phyloP scores from a whole-genome alignment of 2,113 vertebrate species.

The Pao palembangensis region DNA sequence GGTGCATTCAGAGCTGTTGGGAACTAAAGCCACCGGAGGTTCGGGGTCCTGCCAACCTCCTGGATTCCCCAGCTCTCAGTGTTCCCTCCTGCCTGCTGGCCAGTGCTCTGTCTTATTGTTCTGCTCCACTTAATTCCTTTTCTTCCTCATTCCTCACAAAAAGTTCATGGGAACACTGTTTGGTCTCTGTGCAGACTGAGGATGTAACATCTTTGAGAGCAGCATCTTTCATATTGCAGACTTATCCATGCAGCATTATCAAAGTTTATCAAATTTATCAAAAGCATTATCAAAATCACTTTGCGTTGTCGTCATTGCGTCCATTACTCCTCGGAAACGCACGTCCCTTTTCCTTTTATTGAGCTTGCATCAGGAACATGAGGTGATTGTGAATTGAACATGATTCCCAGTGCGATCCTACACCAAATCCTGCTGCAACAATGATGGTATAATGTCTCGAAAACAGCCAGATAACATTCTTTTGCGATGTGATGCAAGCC shows the following conservation, averaged over 20 bases:
- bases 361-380: neutral
- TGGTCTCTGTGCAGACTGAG: too few species aligned
- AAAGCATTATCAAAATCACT: neutral
- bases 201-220: too few species aligned
- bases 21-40: conserved; percentile 38
- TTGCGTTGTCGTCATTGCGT: neutral
- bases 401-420: too few species aligned
- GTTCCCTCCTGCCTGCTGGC: conserved; percentile 18
- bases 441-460: too few species aligned
- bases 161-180: too few species aligned
- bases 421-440: too few species aligned
- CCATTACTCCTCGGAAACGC: neutral
- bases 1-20: conserved; percentile 23
- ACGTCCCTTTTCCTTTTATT: neutral
- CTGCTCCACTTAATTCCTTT: neutral
- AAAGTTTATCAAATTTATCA: neutral
- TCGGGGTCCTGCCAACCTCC: conserved; percentile 38
- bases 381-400: too few species aligned
- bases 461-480: too few species aligned
- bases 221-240: too few species aligned
- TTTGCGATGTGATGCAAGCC: conserved; percentile 22
- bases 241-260: too few species aligned
- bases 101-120: conserved; percentile 2
- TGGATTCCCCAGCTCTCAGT: conserved; percentile 31
- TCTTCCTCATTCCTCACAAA: neutral